These are phyloP conservation scores for Cygnus olor DNA, from an alignment of 2,797 vertebrate species.

Conservation along the genomic window DNA sequence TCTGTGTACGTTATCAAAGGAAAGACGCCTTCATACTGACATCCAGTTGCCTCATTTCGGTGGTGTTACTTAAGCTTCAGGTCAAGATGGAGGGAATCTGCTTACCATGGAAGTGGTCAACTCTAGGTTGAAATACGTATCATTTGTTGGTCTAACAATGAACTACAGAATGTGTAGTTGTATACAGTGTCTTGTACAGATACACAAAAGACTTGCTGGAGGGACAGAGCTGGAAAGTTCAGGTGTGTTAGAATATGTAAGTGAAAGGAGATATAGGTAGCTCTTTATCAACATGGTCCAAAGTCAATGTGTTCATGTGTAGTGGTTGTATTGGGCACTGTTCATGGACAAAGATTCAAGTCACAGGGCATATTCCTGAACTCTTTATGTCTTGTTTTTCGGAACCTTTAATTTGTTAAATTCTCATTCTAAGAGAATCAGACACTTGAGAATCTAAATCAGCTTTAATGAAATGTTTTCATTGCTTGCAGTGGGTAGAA, in stretches of 20 bases:
- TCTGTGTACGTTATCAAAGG: neutral
- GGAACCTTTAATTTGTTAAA: neutral
- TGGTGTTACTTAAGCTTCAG: neutral
- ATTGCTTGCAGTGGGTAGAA: neutral
- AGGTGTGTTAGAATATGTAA: neutral
- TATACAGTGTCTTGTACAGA: neutral
- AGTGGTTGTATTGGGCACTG: neutral
- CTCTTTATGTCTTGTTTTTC: neutral
- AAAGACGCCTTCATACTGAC: accelerated
- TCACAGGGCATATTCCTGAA: neutral
- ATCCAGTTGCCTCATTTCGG: neutral
- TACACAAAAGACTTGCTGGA: neutral
- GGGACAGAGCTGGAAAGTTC: neutral
- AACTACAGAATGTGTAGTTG: neutral
- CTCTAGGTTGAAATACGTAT: neutral
- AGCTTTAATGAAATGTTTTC: neutral
- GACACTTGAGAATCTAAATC: neutral
- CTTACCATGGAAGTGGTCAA: neutral
- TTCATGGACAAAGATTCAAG: neutral
- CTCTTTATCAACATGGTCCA: neutral
- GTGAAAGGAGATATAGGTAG: accelerated
- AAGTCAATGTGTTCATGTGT: accelerated
- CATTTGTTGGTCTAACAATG: too few relatives aligned
- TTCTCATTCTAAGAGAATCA: neutral
- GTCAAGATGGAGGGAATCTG: neutral